Percentiles rank a stretch among this genome's conserved stretches.
These are phyloP conservation scores for Steinernema hermaphroditum DNA, from an alignment of 2,888 invertebrate genomes.

Conservation along the genomic window DNA sequence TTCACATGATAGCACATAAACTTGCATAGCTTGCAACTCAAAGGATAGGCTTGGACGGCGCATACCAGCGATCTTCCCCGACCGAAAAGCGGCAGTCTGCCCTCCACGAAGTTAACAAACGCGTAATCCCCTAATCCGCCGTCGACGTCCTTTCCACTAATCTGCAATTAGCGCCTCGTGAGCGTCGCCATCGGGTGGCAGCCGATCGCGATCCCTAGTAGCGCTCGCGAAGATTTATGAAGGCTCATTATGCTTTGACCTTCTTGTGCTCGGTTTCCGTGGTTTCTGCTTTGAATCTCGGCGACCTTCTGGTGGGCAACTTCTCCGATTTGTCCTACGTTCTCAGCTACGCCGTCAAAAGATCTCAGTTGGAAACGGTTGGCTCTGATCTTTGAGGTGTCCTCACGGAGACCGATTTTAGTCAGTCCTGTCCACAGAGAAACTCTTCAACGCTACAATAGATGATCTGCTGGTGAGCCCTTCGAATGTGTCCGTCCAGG, in stretches of 20 bases:
- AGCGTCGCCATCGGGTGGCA: neutral
- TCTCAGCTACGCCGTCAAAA: neutral
- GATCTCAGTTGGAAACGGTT: neutral
- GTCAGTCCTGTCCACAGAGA: neutral
- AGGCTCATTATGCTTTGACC: neutral
- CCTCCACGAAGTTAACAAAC: no score
- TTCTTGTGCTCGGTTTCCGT: neutral
- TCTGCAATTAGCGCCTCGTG: slow-evolving; percentile 14
- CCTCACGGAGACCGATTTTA: neutral
- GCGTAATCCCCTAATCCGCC: no score
- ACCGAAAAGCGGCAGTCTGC: no score
- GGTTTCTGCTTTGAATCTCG: neutral
- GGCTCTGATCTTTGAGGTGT: neutral
- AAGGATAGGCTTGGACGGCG: no score
- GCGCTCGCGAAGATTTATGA: neutral
- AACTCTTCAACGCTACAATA: neutral
- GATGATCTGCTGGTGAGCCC: neutral
- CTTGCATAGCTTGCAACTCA: no score
- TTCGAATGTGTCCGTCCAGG: neutral
- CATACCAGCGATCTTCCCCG: no score
- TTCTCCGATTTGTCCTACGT: neutral
- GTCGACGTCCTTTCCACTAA: neutral
- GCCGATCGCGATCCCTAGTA: neutral
- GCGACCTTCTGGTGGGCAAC: neutral
- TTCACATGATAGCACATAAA: no score